Evolutionary conservation across 2,113 vertebrate species (phyloP).

Genomic region (Ochotona princeps): DNA sequence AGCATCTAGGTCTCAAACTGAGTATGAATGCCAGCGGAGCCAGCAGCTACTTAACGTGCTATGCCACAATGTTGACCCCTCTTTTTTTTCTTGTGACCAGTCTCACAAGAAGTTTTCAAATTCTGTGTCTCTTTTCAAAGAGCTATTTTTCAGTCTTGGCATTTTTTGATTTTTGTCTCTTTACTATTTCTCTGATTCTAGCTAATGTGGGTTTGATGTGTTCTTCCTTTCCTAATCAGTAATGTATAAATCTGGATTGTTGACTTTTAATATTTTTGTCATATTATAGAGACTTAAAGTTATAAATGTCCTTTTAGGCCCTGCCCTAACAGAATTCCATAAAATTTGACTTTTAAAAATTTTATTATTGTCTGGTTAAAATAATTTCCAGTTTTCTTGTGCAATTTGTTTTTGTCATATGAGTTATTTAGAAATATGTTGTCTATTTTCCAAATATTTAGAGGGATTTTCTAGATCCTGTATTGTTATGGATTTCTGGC

Average conservation of each 20-base stretch:
- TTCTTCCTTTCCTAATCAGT: not conserved
- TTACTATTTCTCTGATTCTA: constrained; percentile 47
- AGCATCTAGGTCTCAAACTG: no score
- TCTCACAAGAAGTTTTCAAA: not conserved
- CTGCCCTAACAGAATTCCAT: constrained; percentile 5
- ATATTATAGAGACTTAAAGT: not conserved
- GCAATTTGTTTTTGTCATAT: not conserved
- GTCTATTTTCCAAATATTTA: constrained; percentile 32
- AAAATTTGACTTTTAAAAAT: constrained; percentile 4
- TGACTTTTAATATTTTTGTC: constrained; percentile 32
- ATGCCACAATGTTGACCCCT: no score
- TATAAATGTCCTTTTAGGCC: constrained; percentile 2
- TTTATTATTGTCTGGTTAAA: not conserved
- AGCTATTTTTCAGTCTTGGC: not conserved
- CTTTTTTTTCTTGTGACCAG: not conserved
- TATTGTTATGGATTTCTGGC: constrained; percentile 6
- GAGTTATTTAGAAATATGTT: not conserved
- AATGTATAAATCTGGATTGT: not conserved
- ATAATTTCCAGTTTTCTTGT: not conserved
- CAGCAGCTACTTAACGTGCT: no score
- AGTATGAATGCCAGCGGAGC: no score
- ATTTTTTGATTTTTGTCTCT: not conserved
- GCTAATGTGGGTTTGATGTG: not conserved
- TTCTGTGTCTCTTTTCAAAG: constrained; percentile 32
- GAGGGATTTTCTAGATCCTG: not conserved